Base-by-base conservation (phyloP, 92 coral and sea anemone species). In the Palythoa heliodiscus region DNA sequence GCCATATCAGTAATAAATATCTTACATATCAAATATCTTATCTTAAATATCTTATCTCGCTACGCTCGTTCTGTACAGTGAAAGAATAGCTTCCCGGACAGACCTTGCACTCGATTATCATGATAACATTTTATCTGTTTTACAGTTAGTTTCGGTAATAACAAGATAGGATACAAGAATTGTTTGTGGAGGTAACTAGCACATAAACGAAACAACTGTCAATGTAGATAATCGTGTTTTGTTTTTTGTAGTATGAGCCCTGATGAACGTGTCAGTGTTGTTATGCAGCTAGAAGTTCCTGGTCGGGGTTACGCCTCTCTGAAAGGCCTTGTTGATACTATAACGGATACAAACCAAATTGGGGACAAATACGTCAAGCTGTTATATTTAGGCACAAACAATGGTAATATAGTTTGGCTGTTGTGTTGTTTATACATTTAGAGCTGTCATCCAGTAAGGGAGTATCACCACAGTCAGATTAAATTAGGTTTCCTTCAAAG, bases 251-350 rank as follows among this genome's bases (percentile, higher is more conserved):
- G 75, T 39, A 16, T 15, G 25, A 52, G 80, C 64, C 61, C 58
- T 2, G 53, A 55, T 4, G 4, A 4, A 10, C 11, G 14, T 16
- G 80, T 48, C 47, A n/a, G 61, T 75, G 64, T 57, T 24, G 80
- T 39, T 20, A 4, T 75, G 25, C 66, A 22, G 20, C 61, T 75
- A 2, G 61, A 35, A 4, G 12, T 52, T 52, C 64, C 61, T 52
- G 80, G 80, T 39, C 80, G 64, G 12, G 80, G 64, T n/a, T 75
- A 75, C 25, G 25, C 4, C 64, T 22, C 43, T 9, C 63, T 75
- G 22, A 25, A 54, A 8, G 22, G 63, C 11, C 14, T 75, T 10
- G 7, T 76, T 3, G 68, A 76, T 13, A 23, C 68, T 25, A 53
- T 76, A 23, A 58, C 37, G 35, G 10, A 8, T 50, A 54, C 23